Conservation (phyloP, 2,888 invertebrate species). For the Fissipunctia ypsillon region DNA sequence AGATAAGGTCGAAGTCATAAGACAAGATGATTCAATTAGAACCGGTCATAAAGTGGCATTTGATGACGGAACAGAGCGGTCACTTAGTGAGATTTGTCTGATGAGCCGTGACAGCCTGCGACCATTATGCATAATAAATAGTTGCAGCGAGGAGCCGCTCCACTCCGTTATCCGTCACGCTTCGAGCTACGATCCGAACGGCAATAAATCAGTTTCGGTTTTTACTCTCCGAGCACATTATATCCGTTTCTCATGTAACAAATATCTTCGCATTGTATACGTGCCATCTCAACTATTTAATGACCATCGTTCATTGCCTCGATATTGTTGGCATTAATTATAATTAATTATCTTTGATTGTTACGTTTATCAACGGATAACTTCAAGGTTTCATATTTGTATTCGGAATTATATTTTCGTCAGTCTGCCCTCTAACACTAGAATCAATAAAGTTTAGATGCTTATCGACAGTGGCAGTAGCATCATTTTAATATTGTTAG, state of each 20-base stretch:
- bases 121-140: conserved; percentile 82
- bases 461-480: not conserved
- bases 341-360: conserved; percentile 24
- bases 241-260: conserved; percentile 58
- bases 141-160: conserved; percentile 71
- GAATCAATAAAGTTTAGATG: conserved; percentile 10
- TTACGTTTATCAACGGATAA: conserved; percentile 7
- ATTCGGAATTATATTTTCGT: conserved; percentile 1
- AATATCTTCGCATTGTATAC: conserved; percentile 62
- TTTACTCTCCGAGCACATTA: conserved; percentile 68
- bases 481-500: conserved; percentile 22
- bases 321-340: conserved; percentile 15
- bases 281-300: conserved; percentile 53
- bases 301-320: conserved; percentile 40
- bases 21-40: conserved; percentile 62
- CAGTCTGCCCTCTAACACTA: not conserved
- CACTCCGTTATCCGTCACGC: conserved; percentile 80
- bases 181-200: conserved; percentile 66
- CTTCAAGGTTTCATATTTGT: not conserved
- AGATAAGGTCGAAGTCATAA: conserved; percentile 38
- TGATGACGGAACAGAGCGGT: conserved; percentile 69
- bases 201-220: conserved; percentile 75
- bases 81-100: conserved; percentile 71
- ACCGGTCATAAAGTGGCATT: conserved; percentile 58
- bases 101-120: conserved; percentile 76